Percentiles rank a stretch among this genome's conserved stretches.
These are phyloP conservation scores for Oligia latruncula DNA, from an alignment of 2,888 invertebrate genomes.

Conservation along the genomic window DNA sequence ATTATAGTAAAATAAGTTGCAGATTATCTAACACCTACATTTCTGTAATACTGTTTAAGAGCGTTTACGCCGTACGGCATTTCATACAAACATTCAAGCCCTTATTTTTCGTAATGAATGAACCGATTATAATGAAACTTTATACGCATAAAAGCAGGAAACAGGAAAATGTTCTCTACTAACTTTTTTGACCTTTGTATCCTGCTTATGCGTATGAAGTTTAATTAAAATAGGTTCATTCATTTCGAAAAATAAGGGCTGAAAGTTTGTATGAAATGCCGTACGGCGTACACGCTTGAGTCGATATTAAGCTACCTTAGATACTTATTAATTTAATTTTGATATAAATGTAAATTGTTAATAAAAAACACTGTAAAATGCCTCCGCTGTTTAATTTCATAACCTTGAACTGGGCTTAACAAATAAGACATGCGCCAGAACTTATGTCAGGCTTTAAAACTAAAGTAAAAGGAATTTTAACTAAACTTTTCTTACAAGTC, in stretches of 20 bases:
- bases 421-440: background rate
- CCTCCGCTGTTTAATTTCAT: conserved; percentile 41
- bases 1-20: conserved; percentile 7
- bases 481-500: background rate
- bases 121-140: too few relatives aligned
- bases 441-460: background rate
- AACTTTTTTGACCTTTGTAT: too few relatives aligned
- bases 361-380: conserved; percentile 36
- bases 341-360: conserved; percentile 49
- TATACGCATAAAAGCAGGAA: too few relatives aligned
- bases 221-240: too few relatives aligned
- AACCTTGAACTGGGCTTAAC: background rate
- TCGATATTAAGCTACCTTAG: conserved; percentile 19
- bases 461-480: background rate
- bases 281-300: background rate
- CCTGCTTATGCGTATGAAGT: too few relatives aligned
- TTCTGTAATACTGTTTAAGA: conserved; percentile 8
- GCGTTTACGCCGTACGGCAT: too few relatives aligned
- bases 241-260: too few relatives aligned
- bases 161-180: too few relatives aligned
- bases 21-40: background rate
- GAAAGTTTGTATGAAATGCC: too few relatives aligned
- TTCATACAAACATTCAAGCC: too few relatives aligned
- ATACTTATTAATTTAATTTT: conserved; percentile 28
- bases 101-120: too few relatives aligned